Percentiles rank a stretch among this genome's conserved stretches.
Conservation (phyloP, 2,797 vertebrate genomes). For the Chlorospingus semifuscus region DNA sequence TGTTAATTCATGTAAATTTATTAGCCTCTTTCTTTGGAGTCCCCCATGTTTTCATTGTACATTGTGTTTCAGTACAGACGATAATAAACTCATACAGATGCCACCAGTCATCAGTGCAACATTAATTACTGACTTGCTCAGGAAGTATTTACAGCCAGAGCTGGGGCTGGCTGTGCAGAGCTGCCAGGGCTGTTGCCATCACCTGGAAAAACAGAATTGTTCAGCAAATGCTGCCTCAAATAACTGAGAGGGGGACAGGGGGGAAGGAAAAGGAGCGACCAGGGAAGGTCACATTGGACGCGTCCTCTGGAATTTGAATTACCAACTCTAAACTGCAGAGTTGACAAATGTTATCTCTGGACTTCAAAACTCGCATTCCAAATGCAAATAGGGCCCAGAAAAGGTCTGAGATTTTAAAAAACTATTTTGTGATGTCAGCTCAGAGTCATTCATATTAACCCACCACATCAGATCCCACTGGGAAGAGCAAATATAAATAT, state of each 20-base stretch:
- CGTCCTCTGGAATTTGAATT: constrained; percentile 18
- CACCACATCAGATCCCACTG: neutral
- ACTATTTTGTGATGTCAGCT: constrained; percentile 19
- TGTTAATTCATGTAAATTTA: constrained; percentile 62
- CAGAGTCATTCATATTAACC: constrained; percentile 24
- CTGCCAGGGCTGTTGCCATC: neutral
- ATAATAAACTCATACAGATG: constrained; percentile 56
- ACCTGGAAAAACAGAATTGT: neutral
- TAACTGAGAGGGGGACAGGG: neutral
- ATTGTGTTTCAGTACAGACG: constrained; percentile 28
- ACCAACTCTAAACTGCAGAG: neutral
- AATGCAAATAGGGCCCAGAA: constrained; percentile 23
- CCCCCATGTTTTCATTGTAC: neutral
- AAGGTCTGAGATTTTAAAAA: neutral
- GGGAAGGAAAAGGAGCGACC: neutral
- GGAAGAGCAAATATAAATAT: neutral
- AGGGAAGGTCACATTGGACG: neutral
- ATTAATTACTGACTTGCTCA: constrained; percentile 36
- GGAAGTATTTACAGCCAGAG: neutral
- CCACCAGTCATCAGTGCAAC: constrained; percentile 14
- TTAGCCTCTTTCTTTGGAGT: constrained; percentile 26
- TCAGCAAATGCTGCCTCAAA: neutral
- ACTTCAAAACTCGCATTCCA: neutral
- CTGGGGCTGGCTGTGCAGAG: neutral
- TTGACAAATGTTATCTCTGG: constrained; percentile 13